Percentiles rank a stretch among this genome's conserved stretches.
These are phyloP conservation scores for Pseudococcus viburni DNA, from an alignment of 2,888 invertebrate genomes.

Conservation along the genomic window DNA sequence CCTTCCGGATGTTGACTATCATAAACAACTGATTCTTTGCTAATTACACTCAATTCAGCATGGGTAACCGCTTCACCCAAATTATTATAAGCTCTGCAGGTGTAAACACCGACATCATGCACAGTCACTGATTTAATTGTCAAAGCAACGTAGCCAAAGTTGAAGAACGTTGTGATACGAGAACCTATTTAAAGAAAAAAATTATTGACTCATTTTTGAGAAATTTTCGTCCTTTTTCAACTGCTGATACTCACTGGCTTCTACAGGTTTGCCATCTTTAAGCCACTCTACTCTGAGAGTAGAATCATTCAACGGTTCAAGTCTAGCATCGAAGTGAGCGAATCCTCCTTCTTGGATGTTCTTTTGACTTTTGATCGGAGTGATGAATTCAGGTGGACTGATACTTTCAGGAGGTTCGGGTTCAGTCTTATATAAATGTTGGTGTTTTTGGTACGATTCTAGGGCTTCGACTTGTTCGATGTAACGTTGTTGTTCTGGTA, in stretches of 20 bases:
- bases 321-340: constrained; percentile 94
- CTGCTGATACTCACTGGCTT: constrained; percentile 79
- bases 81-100: constrained; percentile 89
- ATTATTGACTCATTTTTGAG: background rate
- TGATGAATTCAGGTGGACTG: constrained; percentile 88
- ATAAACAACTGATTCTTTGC: constrained; percentile 87
- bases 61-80: constrained; percentile 88
- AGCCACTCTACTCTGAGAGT: constrained; percentile 93
- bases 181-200: constrained; percentile 74
- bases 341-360: constrained; percentile 92
- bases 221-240: background rate
- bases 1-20: constrained; percentile 95
- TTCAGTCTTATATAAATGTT: constrained; percentile 84
- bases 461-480: constrained; percentile 93
- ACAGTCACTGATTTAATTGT: constrained; percentile 92
- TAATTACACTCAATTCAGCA: constrained; percentile 86
- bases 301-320: constrained; percentile 93
- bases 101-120: constrained; percentile 91
- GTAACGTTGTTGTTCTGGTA: constrained; percentile 90
- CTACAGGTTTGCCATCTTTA: constrained; percentile 90
- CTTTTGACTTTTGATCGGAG: constrained; percentile 88
- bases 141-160: constrained; percentile 94
- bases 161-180: constrained; percentile 88
- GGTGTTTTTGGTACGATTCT: constrained; percentile 82
- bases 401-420: constrained; percentile 86